Evolutionary conservation across 2,113 vertebrate genomes (phyloP).

Genomic region (Vulpes lagopus): DNA sequence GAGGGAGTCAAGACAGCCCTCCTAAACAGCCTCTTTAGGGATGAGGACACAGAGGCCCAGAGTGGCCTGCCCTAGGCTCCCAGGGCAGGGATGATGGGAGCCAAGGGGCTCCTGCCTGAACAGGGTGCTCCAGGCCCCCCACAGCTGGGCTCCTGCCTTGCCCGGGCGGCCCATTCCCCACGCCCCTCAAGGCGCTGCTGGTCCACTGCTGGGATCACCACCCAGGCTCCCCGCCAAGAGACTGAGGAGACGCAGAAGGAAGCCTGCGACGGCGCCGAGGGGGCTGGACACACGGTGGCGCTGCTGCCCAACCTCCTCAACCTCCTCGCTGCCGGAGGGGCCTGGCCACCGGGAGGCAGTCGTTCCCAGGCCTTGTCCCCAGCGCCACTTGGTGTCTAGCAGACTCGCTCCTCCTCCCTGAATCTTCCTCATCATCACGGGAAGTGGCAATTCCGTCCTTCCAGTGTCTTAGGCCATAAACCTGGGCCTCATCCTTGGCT

Average conservation of each 20-base stretch:
- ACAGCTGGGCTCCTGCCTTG: neutral
- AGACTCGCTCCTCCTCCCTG: neutral
- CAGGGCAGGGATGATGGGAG: neutral
- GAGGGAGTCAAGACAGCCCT: neutral
- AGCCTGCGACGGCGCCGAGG: neutral
- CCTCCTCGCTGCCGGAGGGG: rapidly evolving
- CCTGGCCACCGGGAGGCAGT: neutral
- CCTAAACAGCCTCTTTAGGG: neutral
- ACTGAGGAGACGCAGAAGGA: neutral
- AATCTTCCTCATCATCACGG: neutral
- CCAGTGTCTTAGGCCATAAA: neutral
- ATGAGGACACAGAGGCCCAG: neutral
- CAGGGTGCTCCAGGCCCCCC: neutral
- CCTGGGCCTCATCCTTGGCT: neutral
- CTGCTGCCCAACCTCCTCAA: neutral
- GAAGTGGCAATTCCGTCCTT: neutral
- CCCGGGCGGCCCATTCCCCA: neutral
- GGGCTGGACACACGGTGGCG: conserved; percentile 69
- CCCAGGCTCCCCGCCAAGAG: neutral
- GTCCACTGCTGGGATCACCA: neutral
- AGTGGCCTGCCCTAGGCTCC: neutral
- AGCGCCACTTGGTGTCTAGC: rapidly evolving
- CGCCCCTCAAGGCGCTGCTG: rapidly evolving
- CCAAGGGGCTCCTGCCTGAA: neutral
- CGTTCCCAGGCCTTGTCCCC: neutral